Base-by-base conservation (phyloP, 2,888 invertebrate genomes). In the Oxystoma pomonae region DNA sequence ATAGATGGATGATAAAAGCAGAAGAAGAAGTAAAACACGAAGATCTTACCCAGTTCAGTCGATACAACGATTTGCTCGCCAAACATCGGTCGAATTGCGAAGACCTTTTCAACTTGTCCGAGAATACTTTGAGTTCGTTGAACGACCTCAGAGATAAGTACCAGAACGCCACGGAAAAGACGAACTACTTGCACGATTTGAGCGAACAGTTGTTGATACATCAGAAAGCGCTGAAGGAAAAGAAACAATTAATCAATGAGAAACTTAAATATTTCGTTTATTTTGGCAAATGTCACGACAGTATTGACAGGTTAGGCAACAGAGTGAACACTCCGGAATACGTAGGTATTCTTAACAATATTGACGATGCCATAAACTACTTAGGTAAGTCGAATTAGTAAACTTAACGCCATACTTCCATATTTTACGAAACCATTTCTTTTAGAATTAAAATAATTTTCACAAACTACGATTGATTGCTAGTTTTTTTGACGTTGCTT, bases 201-300 rank as follows among this genome's bases (percentile, higher is more conserved):
- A 97, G 97, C 78, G 96, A 97, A 75, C 92, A 96, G 74, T 82
- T 98, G 5, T 86, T 96, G 66, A 90, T 91, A 1, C 95, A 97
- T 76, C 96, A 96, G 82, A 89, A 88, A 59, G 87, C 90, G 71
- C 82, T 98, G 5, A 91, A 92, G 70, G 86, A 86, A 69, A 88
- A 92, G 66, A 91, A 91, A 68, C 89, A 90, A 67, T 89, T 89
- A 62, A 90, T 98, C 61, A 90, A 90, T 58, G 86, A 89, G 62
- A 89, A 90, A 68, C 80, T 97, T 2, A 88, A 90, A 57, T 93
- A 92, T 77, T 98, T 97, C 77, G 90, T 90, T 62, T 91, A 93
- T 78, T 88, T 94, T 60, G 68, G 73, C 35, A 71, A 70, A 58
- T 72, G 76, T 55, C 74, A 74, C 53, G 75, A 77, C 52, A 71